Conservation (phyloP, 1,140 invertebrate genomes). For the Solenopsis invicta region DNA sequence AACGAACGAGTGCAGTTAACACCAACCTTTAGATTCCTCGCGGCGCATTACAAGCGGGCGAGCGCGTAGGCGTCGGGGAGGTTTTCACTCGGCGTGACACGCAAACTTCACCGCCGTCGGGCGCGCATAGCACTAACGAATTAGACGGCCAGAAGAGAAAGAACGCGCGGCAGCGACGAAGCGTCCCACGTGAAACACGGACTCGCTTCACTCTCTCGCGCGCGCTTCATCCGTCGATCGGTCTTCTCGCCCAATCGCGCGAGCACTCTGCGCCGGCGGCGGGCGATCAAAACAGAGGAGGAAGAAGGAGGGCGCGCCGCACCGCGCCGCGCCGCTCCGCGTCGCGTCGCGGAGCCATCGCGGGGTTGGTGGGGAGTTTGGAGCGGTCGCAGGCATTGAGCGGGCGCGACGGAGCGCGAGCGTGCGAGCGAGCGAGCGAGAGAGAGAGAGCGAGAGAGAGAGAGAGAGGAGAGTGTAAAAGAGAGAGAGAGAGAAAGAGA, state of each 20-base stretch:
- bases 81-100: constrained; percentile 7
- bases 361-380: constrained; percentile 23
- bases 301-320: constrained; percentile 55
- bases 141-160: neutral
- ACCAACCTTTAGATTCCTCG: constrained; percentile 34
- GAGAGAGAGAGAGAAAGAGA: neutral
- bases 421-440: neutral
- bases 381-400: constrained; percentile 53
- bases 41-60: neutral
- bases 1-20: neutral
- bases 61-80: neutral
- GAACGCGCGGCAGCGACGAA: too few species aligned
- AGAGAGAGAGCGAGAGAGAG: neutral
- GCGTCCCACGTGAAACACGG: constrained; percentile 36
- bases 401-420: constrained; percentile 47
- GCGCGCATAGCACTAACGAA: neutral
- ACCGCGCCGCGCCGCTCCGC: constrained; percentile 45
- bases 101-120: constrained; percentile 17
- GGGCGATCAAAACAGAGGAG: constrained; percentile 57
- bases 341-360: neutral
- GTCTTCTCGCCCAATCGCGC: constrained; percentile 26
- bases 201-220: constrained; percentile 5
- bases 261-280: constrained; percentile 57
- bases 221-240: constrained; percentile 47
- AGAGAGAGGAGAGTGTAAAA: neutral